phyloP scores from a whole-genome alignment of 2,888 invertebrate species.

The Listrodromus nycthemerus region DNA sequence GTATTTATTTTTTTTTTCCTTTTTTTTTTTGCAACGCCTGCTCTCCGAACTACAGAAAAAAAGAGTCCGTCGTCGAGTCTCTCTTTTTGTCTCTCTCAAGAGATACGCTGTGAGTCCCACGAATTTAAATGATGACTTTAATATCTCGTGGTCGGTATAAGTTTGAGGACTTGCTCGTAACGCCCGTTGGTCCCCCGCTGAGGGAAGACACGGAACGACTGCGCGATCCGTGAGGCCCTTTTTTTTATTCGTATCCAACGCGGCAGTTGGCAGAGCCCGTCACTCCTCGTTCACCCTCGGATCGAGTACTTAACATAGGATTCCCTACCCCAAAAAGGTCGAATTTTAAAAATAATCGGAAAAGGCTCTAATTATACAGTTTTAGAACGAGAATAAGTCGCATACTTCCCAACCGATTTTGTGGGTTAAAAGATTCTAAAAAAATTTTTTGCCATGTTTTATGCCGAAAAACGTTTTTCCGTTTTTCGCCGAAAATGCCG shows the following conservation, averaged over 20 bases:
- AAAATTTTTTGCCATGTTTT: too few species aligned
- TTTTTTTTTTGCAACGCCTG: conserved; percentile 50
- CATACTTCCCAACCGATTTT: too few species aligned
- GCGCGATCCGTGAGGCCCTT: conserved; percentile 75
- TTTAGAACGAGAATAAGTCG: too few species aligned
- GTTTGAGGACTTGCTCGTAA: neutral
- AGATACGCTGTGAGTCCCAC: neutral
- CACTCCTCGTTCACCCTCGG: conserved; percentile 38
- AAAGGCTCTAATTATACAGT: too few species aligned
- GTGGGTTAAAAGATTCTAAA: too few species aligned
- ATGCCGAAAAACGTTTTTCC: too few species aligned
- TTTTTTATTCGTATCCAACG: conserved; percentile 67
- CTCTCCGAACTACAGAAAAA: conserved; percentile 3
- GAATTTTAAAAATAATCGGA: too few species aligned
- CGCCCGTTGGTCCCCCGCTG: conserved; percentile 63
- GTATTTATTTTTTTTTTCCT: neutral
- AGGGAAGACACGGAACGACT: conserved; percentile 69
- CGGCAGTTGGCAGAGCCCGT: conserved; percentile 51
- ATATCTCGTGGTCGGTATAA: neutral
- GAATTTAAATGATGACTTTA: conserved; percentile 26
- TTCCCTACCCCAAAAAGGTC: too few species aligned
- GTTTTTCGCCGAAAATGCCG: too few species aligned
- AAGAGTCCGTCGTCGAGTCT: neutral
- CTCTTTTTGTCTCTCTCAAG: neutral
- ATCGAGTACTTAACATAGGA: conserved; percentile 18